Evolutionary conservation across 53 echinoderm and acorn worm species (phyloP).

Genomic region (Holothuria leucospilota): DNA sequence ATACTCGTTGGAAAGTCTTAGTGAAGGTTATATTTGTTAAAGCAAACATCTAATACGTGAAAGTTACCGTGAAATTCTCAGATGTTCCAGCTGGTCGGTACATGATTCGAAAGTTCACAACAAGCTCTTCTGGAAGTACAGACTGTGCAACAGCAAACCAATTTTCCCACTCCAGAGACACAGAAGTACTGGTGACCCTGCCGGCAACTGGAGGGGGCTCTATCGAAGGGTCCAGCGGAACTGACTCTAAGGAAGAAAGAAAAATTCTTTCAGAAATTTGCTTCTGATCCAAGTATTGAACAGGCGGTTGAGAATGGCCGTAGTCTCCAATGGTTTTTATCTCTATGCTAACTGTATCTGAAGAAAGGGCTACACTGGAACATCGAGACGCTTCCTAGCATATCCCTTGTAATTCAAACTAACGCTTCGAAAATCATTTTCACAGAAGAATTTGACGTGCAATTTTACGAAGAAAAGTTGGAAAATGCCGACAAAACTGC

Average conservation of each 20-base stretch:
- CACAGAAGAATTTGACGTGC: no score
- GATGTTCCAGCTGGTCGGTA: slow-evolving; percentile 11
- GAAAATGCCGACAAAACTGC: no score
- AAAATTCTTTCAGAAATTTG: not conserved
- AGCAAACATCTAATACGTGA: not conserved
- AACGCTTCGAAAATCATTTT: no score
- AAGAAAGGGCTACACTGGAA: no score
- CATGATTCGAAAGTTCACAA: slow-evolving; percentile 1
- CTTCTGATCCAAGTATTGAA: not conserved
- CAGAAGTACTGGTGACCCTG: not conserved
- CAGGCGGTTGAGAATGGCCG: not conserved
- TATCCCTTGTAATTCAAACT: no score
- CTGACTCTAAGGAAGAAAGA: not conserved
- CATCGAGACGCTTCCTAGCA: no score
- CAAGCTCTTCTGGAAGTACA: not conserved
- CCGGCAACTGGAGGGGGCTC: not conserved
- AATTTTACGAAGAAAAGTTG: no score
- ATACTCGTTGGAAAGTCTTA: no score
- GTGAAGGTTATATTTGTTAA: no score
- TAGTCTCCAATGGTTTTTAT: no score
- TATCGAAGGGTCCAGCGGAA: not conserved
- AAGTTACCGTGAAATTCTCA: slow-evolving; percentile 7
- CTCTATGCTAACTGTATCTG: no score
- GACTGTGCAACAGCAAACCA: not conserved
- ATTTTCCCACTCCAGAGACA: slow-evolving; percentile 9